Conservation (phyloP, 2,797 vertebrate species). For the Paramormyrops hopkinsi region DNA sequence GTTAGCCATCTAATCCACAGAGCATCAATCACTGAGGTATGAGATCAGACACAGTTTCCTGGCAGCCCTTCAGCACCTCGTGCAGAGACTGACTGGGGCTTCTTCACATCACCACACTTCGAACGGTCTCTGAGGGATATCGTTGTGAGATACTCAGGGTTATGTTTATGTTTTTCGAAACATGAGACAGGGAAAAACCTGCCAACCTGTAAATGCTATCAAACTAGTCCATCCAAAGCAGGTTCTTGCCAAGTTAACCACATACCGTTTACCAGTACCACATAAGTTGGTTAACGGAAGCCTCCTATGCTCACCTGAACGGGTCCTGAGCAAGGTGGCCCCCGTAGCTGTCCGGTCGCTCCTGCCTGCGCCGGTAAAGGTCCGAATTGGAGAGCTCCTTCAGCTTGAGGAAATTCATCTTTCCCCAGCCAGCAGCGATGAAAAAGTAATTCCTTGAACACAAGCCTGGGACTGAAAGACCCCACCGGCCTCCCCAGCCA, state of each 20-base stretch:
- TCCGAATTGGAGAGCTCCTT: slow-evolving; percentile 88
- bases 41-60: background rate
- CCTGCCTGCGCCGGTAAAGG: slow-evolving; percentile 84
- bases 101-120: background rate
- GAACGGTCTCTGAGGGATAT: background rate
- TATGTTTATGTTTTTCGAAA: background rate
- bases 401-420: slow-evolving; percentile 79
- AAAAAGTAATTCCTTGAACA: slow-evolving; percentile 17
- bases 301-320: slow-evolving; percentile 66
- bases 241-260: background rate
- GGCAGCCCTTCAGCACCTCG: background rate
- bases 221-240: background rate
- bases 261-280: background rate
- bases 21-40: background rate
- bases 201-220: background rate
- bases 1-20: background rate
- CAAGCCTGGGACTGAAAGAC: background rate
- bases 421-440: slow-evolving; percentile 5
- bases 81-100: background rate
- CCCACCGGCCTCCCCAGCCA: background rate
- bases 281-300: background rate
- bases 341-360: slow-evolving; percentile 64
- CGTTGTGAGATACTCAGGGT: background rate
- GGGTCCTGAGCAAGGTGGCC: slow-evolving; percentile 54
- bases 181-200: background rate